Percentiles rank a stretch among this genome's conserved stretches.
Evolutionary conservation across 2,113 vertebrate species (phyloP).

Genomic region (Sigmodon hispidus): DNA sequence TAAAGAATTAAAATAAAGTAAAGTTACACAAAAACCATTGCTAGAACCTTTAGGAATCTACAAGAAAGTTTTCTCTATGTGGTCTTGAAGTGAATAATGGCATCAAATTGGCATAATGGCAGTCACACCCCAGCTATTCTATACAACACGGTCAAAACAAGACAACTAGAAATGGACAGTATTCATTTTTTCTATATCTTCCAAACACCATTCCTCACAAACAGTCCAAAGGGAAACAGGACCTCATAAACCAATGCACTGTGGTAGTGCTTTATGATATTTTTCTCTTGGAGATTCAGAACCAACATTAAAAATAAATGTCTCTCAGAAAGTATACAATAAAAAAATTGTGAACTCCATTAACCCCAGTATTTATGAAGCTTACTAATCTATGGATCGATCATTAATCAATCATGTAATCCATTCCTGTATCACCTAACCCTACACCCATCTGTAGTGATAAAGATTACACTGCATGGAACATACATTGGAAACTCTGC

Average conservation of each 20-base stretch:
- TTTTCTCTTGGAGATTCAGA: not conserved
- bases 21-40: not conserved
- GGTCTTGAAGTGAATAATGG: not conserved
- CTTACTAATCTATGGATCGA: not conserved
- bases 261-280: not conserved
- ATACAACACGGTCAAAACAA: not conserved
- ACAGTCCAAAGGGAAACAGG: not conserved
- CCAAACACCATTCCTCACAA: not conserved
- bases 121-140: not conserved
- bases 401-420: not conserved
- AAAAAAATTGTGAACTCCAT: not conserved
- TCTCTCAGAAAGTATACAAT: not conserved
- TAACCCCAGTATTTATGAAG: not conserved
- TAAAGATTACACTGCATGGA: not conserved
- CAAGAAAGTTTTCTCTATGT: not conserved
- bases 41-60: not conserved
- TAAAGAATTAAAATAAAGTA: not conserved
- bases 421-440: not conserved
- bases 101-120: not conserved
- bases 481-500: not conserved
- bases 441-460: not conserved
- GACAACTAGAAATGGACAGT: not conserved
- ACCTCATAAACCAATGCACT: conserved; percentile 11
- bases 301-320: conserved; percentile 10
- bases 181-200: not conserved